Evolutionary conservation across 2,113 vertebrate genomes (phyloP), one percentile per base, ranked within the genome.

Genomic region (Stegastes partitus): DNA sequence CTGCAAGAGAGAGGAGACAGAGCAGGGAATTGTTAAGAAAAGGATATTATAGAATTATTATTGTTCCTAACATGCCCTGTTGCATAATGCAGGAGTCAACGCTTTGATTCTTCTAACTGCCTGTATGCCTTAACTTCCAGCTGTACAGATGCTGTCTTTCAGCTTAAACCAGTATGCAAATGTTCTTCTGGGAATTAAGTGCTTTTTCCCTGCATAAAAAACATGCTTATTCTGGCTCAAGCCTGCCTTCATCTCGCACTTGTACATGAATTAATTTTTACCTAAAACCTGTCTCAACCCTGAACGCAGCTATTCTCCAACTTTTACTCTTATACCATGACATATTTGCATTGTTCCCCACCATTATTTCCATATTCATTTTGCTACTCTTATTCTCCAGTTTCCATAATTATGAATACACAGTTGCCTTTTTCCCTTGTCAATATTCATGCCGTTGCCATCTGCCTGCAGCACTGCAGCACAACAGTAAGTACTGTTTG

Each of bases 161-260:
- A 82, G 77, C 63, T 69, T 83, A 82, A 87, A 84, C 77, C 53
- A 34, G 45, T 74, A 90, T 90, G 86, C 78, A 90, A 91, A 92
- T 92, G 70, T 73, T 74, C 76, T 75, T 59, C 53, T 59, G 79
- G 71, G 79, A 90, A 83, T 87, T 64, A 54, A 78, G 28, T 69
- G 55, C 50, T 77, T 69, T 79, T 79, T 68, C 34, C 25, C 31
- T 64, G 61, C 74, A 87, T 79, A 75, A 88, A 82, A 84, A 87
- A 76, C 61, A 72, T 58, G 58, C 70, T 85, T 79, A 74, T 81
- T 85, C 63, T 62, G 7, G 47, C 74, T 79, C 57, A 74, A 62
- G 37, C 44, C 49, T 61, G 58, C 61, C 75, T 80, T 82, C 51
- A 68, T 61, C 83, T 79, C 65, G 25, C 68, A 44, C 68, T 82